Evolutionary conservation across 2,888 invertebrate species (phyloP).

Genomic region (Nephrocerus scutellatus): DNA sequence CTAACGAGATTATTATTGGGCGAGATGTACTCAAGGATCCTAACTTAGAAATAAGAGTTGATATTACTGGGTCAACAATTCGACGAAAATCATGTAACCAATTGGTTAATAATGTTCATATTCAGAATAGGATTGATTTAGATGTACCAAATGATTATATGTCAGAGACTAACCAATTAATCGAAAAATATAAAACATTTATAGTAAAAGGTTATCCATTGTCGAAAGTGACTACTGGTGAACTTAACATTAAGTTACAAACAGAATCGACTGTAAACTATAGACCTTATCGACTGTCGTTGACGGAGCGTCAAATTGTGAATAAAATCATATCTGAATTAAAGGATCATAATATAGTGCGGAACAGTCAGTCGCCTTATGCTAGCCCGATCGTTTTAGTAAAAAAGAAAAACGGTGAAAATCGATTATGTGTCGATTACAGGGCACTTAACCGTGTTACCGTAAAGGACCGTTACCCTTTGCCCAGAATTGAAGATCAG

Average conservation of each 20-base stretch:
- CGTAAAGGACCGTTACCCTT: conserved; percentile 26
- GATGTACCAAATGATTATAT: neutral
- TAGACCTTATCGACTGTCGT: no score
- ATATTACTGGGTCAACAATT: neutral
- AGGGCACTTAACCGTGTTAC: conserved; percentile 21
- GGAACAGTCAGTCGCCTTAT: conserved; percentile 21
- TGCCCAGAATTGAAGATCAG: conserved; percentile 33
- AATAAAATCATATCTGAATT: no score
- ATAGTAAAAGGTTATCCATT: conserved; percentile 1
- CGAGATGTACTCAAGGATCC: conserved; percentile 4
- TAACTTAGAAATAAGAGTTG: neutral
- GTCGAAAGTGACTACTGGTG: neutral
- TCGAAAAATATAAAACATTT: conserved; percentile 1
- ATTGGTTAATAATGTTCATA: conserved; percentile 1
- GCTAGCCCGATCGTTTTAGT: conserved; percentile 28
- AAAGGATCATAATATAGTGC: conserved; percentile 3
- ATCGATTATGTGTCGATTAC: conserved; percentile 29
- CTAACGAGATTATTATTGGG: conserved; percentile 2
- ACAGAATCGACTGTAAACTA: no score
- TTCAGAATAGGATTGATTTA: neutral
- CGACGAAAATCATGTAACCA: neutral
- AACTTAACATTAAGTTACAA: no score
- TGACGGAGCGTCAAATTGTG: no score
- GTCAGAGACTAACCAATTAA: neutral
- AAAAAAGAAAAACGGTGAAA: conserved; percentile 17